phyloP scores from a whole-genome alignment of 1,140 invertebrate genomes.

The Leguminivora glycinivorella region DNA sequence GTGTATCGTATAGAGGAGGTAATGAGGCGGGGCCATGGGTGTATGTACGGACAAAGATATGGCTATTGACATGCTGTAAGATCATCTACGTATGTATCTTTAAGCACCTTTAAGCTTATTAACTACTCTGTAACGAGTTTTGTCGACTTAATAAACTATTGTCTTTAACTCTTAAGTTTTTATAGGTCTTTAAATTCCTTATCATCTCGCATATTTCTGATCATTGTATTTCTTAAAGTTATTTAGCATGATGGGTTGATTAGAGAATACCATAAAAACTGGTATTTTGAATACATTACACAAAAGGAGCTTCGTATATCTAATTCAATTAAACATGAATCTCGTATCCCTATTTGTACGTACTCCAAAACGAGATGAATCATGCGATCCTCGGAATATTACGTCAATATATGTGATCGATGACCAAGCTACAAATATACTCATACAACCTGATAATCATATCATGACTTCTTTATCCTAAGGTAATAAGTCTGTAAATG shows the following conservation, averaged over 20 bases:
- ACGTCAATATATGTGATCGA: slow-evolving; percentile 42
- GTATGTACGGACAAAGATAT: slow-evolving; percentile 64
- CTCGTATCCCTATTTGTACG: slow-evolving; percentile 60
- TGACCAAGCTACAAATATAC: slow-evolving; percentile 37
- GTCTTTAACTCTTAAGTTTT: slow-evolving; percentile 29
- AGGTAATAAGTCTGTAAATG: slow-evolving; percentile 40
- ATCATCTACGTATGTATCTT: slow-evolving; percentile 49
- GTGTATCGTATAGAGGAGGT: slow-evolving; percentile 66
- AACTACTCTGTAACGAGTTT: slow-evolving; percentile 49
- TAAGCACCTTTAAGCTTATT: slow-evolving; percentile 60
- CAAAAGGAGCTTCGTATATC: slow-evolving; percentile 63
- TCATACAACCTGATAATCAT: slow-evolving; percentile 32
- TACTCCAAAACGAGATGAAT: slow-evolving; percentile 59
- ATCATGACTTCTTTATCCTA: slow-evolving; percentile 38
- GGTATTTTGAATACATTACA: slow-evolving; percentile 51
- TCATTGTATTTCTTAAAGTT: slow-evolving; percentile 4
- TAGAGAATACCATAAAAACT: slow-evolving; percentile 32
- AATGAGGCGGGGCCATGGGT: slow-evolving; percentile 71
- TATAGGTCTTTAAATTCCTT: slow-evolving; percentile 13
- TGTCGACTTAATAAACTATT: slow-evolving; percentile 41
- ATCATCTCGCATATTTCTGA: slow-evolving; percentile 3
- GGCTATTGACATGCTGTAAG: slow-evolving; percentile 51
- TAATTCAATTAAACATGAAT: slow-evolving; percentile 75
- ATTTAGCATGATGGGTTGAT: not conserved
- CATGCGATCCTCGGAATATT: slow-evolving; percentile 47